Base-by-base conservation (phyloP, 1,140 invertebrate species). In the Pemphigus obesinymphae region DNA sequence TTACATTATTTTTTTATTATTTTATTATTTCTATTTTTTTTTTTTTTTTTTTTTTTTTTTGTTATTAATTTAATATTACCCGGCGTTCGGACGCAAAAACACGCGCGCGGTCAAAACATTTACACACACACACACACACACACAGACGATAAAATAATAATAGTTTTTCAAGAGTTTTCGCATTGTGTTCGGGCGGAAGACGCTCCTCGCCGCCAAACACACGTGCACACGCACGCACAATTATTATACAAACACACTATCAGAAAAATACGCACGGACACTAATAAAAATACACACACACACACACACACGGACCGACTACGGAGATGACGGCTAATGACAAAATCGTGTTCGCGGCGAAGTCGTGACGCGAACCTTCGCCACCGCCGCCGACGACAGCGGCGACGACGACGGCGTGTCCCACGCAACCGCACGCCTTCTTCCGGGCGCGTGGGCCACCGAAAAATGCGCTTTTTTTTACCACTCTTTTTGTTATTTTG, bases 331-430 rank as follows among this genome's bases (percentile, higher is more conserved):
- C 29, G 75, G 75, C 53, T 80, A 80, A 80, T 80, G 76, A 80
- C 76, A 80, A 80, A 80, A 63, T 80, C 76, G 76, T 80, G 76
- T 80, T 80, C 76, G 53, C 76, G 76, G 76, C 37, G n/a, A n/a
- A 61, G 76, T 80, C 76, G 76, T 80, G 76, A 80, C 76, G 55
- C 50, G 73, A 40, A 76, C 73, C 10, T 43, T 76, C 73, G 34
- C 11, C 45, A 48, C 0, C 34, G 20, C 1, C 17, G 17, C 37
- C 37, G 37, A 4, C 37, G 37, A 4, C 37, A 40, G 4, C 37
- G n/a, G 2, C 20, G 20, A 15, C 26, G 6, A 58, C 20, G 10
- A 26, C 43, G 26, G 23, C 23, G 34, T 80, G 55, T 80, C 76
- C 76, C 76, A 80, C 76, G 76, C 76, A 63, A 63, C 23, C 53